These are phyloP conservation scores for Lampris incognitus DNA, from an alignment of 2,113 vertebrate genomes.

Conservation along the genomic window DNA sequence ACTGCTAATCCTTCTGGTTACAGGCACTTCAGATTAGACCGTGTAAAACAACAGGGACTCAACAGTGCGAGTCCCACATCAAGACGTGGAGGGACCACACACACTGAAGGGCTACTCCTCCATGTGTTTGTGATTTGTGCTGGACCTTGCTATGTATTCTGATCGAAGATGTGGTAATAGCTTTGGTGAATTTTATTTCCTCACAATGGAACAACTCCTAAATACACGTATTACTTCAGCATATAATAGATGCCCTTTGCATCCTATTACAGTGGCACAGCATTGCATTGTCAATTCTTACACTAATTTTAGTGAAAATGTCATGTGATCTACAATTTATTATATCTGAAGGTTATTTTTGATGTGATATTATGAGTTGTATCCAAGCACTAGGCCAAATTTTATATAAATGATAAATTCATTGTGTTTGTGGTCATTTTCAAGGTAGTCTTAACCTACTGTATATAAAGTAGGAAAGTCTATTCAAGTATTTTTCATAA, in stretches of 20 bases:
- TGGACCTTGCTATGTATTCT: conserved; percentile 5
- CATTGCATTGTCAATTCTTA: conserved; percentile 18
- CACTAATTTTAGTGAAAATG: conserved; percentile 26
- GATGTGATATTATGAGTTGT: conserved; percentile 7
- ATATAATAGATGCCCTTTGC: background rate
- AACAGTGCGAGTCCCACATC: conserved; percentile 15
- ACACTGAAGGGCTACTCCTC: background rate
- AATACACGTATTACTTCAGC: conserved; percentile 4
- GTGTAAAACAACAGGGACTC: conserved; percentile 36
- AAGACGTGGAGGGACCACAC: conserved; percentile 1
- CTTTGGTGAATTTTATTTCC: background rate
- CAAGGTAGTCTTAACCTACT: background rate
- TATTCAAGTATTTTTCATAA: background rate
- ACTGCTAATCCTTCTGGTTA: conserved; percentile 67
- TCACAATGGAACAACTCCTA: background rate
- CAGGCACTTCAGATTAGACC: conserved; percentile 63
- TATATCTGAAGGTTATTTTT: conserved; percentile 4
- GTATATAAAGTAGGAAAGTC: background rate
- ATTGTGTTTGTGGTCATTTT: background rate
- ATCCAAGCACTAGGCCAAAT: background rate
- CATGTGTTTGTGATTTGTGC: background rate
- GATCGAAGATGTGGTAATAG: background rate
- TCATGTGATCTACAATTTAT: conserved; percentile 17
- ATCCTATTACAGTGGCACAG: background rate
- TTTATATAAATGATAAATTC: too few relatives aligned